Conservation (phyloP, 2,888 invertebrate genomes). For the Synanthedon tipuliformis region DNA sequence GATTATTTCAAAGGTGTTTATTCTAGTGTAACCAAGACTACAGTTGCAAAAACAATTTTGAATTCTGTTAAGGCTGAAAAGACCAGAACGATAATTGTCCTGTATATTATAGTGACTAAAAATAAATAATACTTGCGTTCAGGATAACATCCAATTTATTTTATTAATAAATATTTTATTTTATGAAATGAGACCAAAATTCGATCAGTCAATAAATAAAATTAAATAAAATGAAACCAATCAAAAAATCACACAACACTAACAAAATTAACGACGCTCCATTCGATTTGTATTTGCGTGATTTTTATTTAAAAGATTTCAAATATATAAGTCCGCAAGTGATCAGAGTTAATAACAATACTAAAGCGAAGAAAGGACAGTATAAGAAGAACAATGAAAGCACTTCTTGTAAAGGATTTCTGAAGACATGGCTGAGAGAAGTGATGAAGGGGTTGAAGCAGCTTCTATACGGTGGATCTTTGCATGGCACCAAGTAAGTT, state of each 20-base stretch:
- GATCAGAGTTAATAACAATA: slow-evolving; percentile 9
- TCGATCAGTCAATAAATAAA: too few relatives aligned
- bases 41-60: too few relatives aligned
- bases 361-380: slow-evolving; percentile 10
- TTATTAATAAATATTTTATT: too few relatives aligned
- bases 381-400: slow-evolving; percentile 10
- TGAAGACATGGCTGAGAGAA: slow-evolving; percentile 38
- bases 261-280: neutral
- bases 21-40: too few relatives aligned
- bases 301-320: slow-evolving; percentile 50
- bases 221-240: neutral
- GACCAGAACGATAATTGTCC: too few relatives aligned
- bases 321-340: slow-evolving; percentile 43
- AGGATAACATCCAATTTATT: too few relatives aligned
- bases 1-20: too few relatives aligned
- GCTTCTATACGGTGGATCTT: slow-evolving; percentile 52
- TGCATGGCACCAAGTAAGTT: slow-evolving; percentile 63
- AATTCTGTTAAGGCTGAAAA: too few relatives aligned
- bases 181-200: too few relatives aligned
- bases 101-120: too few relatives aligned
- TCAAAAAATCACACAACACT: neutral
- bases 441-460: slow-evolving; percentile 47
- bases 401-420: slow-evolving; percentile 16
- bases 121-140: too few relatives aligned
- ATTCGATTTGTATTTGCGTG: slow-evolving; percentile 26